Evolutionary conservation across 92 coral and sea anemone genomes (phyloP).

Genomic region (Phenganax marumi): DNA sequence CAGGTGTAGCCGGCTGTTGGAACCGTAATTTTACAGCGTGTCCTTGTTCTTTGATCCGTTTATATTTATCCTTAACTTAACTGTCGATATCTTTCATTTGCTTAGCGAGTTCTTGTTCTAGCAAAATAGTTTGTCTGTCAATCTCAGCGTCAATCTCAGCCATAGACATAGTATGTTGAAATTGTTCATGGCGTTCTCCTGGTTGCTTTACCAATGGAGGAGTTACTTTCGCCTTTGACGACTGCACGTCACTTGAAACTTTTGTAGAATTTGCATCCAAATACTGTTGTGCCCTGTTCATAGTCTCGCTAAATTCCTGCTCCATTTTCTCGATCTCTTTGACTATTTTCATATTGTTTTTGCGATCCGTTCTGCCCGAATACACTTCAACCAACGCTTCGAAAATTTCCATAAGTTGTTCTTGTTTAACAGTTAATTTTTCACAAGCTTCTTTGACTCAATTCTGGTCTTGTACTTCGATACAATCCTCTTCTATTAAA

Average conservation of each 20-base stretch:
- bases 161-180: not conserved
- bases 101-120: not conserved
- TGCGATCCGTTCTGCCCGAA: constrained; percentile 16
- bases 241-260: not conserved
- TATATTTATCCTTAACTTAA: not conserved
- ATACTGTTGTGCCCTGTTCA: constrained; percentile 35
- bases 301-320: constrained; percentile 11
- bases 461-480: not conserved
- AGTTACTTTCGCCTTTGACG: constrained; percentile 15
- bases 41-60: not conserved
- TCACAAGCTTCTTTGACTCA: not conserved
- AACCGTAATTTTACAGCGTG: constrained; percentile 25
- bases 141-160: not conserved
- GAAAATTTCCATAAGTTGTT: constrained; percentile 21
- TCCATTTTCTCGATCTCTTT: constrained; percentile 35
- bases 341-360: constrained; percentile 8
- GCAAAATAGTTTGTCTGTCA: not conserved
- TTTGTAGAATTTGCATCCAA: not conserved
- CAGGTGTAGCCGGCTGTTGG: constrained; percentile 13
- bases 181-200: constrained; percentile 2
- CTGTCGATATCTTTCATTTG: not conserved
- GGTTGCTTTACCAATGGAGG: not conserved
- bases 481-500: constrained; percentile 13
- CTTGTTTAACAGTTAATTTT: not conserved
- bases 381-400: constrained; percentile 20